Percentiles rank a stretch among this genome's conserved stretches.
These are phyloP conservation scores for Morpho deidamia DNA, from an alignment of 2,888 invertebrate species.

Conservation along the genomic window DNA sequence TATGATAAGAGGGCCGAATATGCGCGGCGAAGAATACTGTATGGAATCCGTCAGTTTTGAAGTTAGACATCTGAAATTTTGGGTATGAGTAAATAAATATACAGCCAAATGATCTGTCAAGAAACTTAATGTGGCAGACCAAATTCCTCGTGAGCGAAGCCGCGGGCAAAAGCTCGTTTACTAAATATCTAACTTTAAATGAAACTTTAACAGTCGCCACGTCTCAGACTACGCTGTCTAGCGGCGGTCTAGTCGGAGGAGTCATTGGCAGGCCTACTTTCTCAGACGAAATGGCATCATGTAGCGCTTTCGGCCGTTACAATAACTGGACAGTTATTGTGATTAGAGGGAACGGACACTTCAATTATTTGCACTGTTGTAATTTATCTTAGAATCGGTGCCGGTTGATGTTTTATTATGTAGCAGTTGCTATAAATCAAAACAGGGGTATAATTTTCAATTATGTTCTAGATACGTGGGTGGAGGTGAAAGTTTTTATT, in stretches of 20 bases:
- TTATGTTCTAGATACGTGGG: neutral
- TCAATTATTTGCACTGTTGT: constrained; percentile 48
- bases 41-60: too few relatives aligned
- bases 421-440: constrained; percentile 15
- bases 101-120: too few relatives aligned
- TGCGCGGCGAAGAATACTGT: too few relatives aligned
- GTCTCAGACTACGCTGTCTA: constrained; percentile 39
- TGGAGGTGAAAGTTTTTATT: constrained; percentile 5
- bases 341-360: constrained; percentile 47
- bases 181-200: too few relatives aligned
- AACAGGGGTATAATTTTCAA: constrained; percentile 3
- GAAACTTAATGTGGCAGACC: too few relatives aligned
- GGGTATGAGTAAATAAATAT: too few relatives aligned
- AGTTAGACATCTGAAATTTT: too few relatives aligned
- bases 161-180: too few relatives aligned
- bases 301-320: constrained; percentile 55
- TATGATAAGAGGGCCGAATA: too few relatives aligned
- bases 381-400: constrained; percentile 38
- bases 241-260: constrained; percentile 61
- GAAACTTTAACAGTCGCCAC: neutral
- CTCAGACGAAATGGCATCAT: constrained; percentile 46
- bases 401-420: constrained; percentile 5
- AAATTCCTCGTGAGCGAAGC: too few relatives aligned
- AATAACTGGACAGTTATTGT: constrained; percentile 57
- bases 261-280: constrained; percentile 69